phyloP scores from a whole-genome alignment of 2,888 invertebrate species.

The Chydorus sphaericus region DNA sequence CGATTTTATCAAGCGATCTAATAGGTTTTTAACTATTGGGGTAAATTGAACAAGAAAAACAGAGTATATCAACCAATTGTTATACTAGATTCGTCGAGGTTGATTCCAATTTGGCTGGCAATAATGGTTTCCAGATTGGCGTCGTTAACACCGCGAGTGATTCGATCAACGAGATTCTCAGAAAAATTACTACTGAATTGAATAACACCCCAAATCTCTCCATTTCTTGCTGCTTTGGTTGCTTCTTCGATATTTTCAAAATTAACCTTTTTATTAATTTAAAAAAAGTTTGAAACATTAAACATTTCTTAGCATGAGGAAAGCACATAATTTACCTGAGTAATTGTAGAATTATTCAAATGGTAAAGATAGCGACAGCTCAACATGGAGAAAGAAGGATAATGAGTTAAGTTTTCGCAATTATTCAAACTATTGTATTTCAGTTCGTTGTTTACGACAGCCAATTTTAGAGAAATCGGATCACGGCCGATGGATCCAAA shows the following conservation, averaged over 20 bases:
- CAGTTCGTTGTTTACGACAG: conserved; percentile 28
- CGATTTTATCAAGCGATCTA: conserved; percentile 15
- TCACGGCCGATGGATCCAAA: conserved; percentile 27
- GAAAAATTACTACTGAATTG: conserved; percentile 27
- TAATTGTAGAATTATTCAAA: conserved; percentile 50
- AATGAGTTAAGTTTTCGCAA: conserved; percentile 6
- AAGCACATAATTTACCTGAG: conserved; percentile 11
- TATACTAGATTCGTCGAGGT: conserved; percentile 26
- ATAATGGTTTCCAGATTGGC: conserved; percentile 20
- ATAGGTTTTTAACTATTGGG: too few species aligned
- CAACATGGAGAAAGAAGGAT: conserved; percentile 11
- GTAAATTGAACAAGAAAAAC: too few species aligned
- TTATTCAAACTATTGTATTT: conserved; percentile 12
- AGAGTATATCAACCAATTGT: not conserved
- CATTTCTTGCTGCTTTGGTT: conserved; percentile 23
- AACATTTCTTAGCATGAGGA: too few species aligned
- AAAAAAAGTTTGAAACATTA: not conserved
- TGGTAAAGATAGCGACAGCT: conserved; percentile 66
- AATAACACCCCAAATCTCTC: conserved; percentile 29
- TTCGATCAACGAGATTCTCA: conserved; percentile 20
- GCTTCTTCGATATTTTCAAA: conserved; percentile 17
- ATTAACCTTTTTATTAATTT: conserved; percentile 6
- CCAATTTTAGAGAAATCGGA: conserved; percentile 25
- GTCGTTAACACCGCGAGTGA: conserved; percentile 18
- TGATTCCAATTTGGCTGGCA: conserved; percentile 21